Percentiles rank a stretch among this genome's conserved stretches.
phyloP scores from a whole-genome alignment of 2,888 invertebrate genomes.

The Mechanitis mazaeus region DNA sequence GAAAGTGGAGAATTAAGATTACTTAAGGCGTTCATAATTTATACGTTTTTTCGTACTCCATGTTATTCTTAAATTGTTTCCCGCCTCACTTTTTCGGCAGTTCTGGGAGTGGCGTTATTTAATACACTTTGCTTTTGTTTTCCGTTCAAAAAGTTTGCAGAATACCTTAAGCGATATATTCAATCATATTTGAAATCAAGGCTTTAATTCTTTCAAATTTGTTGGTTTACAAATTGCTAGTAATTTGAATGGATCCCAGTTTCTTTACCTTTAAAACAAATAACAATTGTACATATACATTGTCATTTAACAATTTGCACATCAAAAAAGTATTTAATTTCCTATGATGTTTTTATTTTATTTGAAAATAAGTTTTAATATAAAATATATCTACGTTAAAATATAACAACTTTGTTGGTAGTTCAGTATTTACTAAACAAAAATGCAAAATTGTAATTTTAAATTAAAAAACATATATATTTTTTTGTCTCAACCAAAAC shows the following conservation, averaged over 20 bases:
- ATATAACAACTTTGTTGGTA: no score
- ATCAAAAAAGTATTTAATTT: no score
- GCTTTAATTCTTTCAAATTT: not conserved
- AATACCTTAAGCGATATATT: conserved; percentile 7
- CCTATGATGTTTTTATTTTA: no score
- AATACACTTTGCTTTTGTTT: conserved; percentile 15
- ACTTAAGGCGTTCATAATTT: conserved; percentile 11
- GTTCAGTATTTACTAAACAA: no score
- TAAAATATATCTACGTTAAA: no score
- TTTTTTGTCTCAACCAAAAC: no score
- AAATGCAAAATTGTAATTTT: no score
- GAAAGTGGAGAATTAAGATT: not conserved
- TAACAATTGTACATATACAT: no score
- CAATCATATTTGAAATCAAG: conserved; percentile 9
- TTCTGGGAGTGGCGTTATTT: conserved; percentile 15
- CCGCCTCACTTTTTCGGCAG: conserved; percentile 12
- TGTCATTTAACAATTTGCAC: no score
- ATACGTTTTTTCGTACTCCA: conserved; percentile 9
- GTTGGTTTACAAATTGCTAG: not conserved
- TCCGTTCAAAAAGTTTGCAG: conserved; percentile 10
- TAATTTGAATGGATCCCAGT: not conserved
- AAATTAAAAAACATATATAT: no score
- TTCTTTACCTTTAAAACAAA: no score
- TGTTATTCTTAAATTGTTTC: conserved; percentile 14
- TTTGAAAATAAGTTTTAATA: no score